Evolutionary conservation across 2,113 vertebrate genomes (phyloP), one percentile per base, ranked within the genome.

Genomic region (Actinemys pallida): DNA sequence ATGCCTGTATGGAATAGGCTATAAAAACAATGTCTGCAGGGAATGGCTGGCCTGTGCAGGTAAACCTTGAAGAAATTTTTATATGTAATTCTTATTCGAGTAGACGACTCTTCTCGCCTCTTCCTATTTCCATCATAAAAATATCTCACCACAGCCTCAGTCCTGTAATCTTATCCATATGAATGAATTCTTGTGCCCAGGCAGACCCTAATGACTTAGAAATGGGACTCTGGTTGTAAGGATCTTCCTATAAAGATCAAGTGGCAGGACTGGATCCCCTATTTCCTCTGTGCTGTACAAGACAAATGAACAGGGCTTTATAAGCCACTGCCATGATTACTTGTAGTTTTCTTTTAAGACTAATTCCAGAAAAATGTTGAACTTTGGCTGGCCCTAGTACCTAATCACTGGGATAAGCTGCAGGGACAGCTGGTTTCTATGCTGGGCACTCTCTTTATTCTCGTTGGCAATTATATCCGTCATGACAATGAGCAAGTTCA

Each of bases 311-410:
- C 80, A 92, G 94, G 47, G 92, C 78, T 90, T 93, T 84, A 88
- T 45, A 90, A 47, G 50, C 92, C 90, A 90, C 76, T 89, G 81
- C 90, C 89, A 29, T 81, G 86, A 81, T 83, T 90, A 69, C 42
- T 47, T 84, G 84, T 89, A 8, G 92, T 96, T 79, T 96, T 24
- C 78, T 72, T 35, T 35, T 92, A 90, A 91, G 85, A 90, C 93
- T 94, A 90, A 91, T 95, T 95, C 93, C 83, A 59, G 93, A 89
- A 96, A 92, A 90, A 84, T 88, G 89, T 92, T 96, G 96, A 96
- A 96, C 96, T 96, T 97, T 96, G 97, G 94, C 95, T 96, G 96
- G 96, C 95, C 96, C 92, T 42, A 90, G 81, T 31, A 27, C 35
- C 10, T 1, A 52, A 19, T 95, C 95, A 96, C 81, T 0, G 89